Evolutionary conservation across 2,113 vertebrate species (phyloP), one percentile per base, ranked within the genome.

Genomic region (Romanogobio albipinnatus): DNA sequence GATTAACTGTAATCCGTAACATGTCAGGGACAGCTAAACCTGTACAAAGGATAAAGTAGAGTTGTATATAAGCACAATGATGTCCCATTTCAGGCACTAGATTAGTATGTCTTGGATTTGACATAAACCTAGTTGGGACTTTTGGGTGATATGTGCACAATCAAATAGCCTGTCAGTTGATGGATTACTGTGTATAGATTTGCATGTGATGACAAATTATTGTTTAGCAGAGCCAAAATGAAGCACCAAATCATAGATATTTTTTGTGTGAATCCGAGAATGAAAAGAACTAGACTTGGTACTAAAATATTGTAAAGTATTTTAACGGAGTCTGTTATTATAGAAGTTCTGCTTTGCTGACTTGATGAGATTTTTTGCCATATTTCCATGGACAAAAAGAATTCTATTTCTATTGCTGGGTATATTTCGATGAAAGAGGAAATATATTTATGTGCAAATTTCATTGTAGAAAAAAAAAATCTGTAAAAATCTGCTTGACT

Each of bases 191-290:
- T 93, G 90, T 89, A 89, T 92, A 90, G 89, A 88, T 93, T 88
- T 94, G 94, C 94, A 95, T 95, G 94, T 92, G 76, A 90, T 88
- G 88, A 87, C 84, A 84, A 85, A 87, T 76, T 84, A 86, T 91
- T 86, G 90, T 91, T 90, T 89, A 86, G 92, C 81, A 84, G 87
- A 91, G 79, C 82, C 84, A 74, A 84, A 39, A 49, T 87, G 86
- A 82, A 82, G 87, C 88, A 84, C 76, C 83, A 89, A 89, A 85
- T 81, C 78, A 83, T 77, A 85, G 89, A 86, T 86, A 84, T 92
- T 86, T 87, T 90, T 90, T 81, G 83, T 91, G 90, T 74, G 86
- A 91, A 61, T 84, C 89, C 83, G 85, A 86, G 77, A 82, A 83
- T 81, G 62, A 80, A 87, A 45, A 86, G 49, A 85, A 85, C 66